Conservation (phyloP, 2,888 invertebrate species). For the Dolomedes plantarius region DNA sequence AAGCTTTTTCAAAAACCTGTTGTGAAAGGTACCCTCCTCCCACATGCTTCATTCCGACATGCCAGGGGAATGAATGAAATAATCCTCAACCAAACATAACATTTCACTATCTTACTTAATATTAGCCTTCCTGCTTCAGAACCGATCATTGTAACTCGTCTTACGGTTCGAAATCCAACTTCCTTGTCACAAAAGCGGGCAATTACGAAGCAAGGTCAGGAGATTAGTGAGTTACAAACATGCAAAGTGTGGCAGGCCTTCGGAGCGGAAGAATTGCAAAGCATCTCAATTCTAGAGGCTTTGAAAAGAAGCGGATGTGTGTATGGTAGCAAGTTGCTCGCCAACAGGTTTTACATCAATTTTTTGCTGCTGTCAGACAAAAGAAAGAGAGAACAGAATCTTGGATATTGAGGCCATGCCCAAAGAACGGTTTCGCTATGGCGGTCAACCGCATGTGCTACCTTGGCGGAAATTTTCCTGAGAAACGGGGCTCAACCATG, state of each 20-base stretch:
- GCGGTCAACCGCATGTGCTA: slow-evolving; percentile 49
- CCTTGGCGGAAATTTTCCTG: slow-evolving; percentile 27
- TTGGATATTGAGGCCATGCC: slow-evolving; percentile 24
- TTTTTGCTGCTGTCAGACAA: slow-evolving; percentile 17
- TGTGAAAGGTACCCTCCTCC: too few species aligned
- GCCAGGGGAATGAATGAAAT: too few species aligned
- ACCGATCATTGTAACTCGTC: too few species aligned
- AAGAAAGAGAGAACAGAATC: slow-evolving; percentile 25
- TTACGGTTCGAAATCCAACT: background rate
- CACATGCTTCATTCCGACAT: too few species aligned
- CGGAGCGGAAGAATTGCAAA: slow-evolving; percentile 6
- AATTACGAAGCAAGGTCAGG: slow-evolving; percentile 27
- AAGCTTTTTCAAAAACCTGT: too few species aligned
- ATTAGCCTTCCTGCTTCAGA: too few species aligned
- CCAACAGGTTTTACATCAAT: slow-evolving; percentile 2
- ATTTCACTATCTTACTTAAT: too few species aligned
- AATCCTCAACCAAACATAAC: too few species aligned
- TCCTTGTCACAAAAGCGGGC: background rate
- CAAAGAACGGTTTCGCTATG: slow-evolving; percentile 44
- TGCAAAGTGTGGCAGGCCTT: background rate
- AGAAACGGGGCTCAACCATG: slow-evolving; percentile 14
- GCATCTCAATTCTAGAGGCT: background rate
- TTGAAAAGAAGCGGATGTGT: slow-evolving; percentile 42
- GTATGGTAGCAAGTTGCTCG: background rate
- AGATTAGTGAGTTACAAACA: slow-evolving; percentile 15